Conservation (phyloP, 2,888 invertebrate genomes). For the Ischnus inquisitorius region DNA sequence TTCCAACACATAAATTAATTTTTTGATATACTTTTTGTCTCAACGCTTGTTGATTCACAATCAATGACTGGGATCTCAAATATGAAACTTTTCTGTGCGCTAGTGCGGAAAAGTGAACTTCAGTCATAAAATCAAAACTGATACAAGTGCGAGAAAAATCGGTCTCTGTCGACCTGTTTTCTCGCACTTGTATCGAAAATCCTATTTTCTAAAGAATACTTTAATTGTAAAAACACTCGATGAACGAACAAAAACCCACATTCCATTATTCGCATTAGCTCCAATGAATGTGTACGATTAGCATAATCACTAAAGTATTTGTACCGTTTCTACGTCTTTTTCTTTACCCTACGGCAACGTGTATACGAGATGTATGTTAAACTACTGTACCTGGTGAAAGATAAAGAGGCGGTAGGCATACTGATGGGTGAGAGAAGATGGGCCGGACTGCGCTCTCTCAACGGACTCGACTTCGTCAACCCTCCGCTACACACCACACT, state of each 20-base stretch:
- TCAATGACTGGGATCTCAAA: background rate
- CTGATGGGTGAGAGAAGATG: constrained; percentile 88
- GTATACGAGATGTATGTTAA: constrained; percentile 53
- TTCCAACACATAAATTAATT: background rate
- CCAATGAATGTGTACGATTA: constrained; percentile 37
- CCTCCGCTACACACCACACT: constrained; percentile 82
- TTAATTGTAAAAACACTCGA: constrained; percentile 22
- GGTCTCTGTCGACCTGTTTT: too few species aligned
- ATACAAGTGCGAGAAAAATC: too few species aligned
- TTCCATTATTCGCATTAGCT: constrained; percentile 21
- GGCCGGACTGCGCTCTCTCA: constrained; percentile 84
- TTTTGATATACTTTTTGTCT: background rate
- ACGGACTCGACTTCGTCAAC: constrained; percentile 82
- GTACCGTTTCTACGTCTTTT: constrained; percentile 13
- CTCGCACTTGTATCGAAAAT: too few species aligned
- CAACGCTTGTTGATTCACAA: background rate
- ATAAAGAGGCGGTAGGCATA: constrained; percentile 87
- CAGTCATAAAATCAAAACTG: too few species aligned
- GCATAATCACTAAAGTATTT: constrained; percentile 1
- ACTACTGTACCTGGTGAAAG: constrained; percentile 87
- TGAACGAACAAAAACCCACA: constrained; percentile 29
- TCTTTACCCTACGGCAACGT: constrained; percentile 38
- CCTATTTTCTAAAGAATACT: background rate
- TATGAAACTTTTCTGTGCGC: too few species aligned
- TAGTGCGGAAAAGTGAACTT: too few species aligned